Evolutionary conservation across 2,113 vertebrate genomes (phyloP), one percentile per base, ranked within the genome.

Genomic region (Bubo blakistoni): DNA sequence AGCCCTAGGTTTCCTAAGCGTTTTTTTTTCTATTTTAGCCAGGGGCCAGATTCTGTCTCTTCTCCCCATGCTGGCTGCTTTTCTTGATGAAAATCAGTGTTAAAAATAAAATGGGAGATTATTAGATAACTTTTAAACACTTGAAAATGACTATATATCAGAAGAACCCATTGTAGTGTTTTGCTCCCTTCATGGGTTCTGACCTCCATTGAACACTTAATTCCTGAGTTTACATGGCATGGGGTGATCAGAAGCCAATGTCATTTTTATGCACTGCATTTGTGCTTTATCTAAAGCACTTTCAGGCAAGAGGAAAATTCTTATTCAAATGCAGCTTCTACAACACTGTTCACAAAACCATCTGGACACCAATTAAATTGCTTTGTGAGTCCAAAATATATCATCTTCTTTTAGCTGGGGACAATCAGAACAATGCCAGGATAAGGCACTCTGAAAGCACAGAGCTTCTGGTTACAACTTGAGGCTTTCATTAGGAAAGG

Each of bases 301-400:
- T 90, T 32, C 74, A 76, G 83, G 62, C 63, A 52, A 71, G 57
- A 94, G 42, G 65, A 88, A 92, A 85, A 69, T 6, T 9, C 34
- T 78, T 87, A 90, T 93, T 92, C 46, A 71, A 78, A 92, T 70
- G 40, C 51, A 90, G 29, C 32, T 34, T 61, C 32, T 86, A 26
- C 52, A 80, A 32, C 1, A 5, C 15, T 66, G 55, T 29, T 81
- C 88, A 54, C 27, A 89, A 91, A 94, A 30, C 77, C 79, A 81
- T 88, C 79, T 82, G 88, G 81, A 58, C 52, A 59, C 51, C 74
- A 97, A 88, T 87, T 85, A 92, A 94, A 82, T 74, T 58, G 51
- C 69, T 71, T 16, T 38, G 18, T 34, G 14, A 62, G 51, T 76
- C 74, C 57, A 62, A 82, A 57, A 54, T 47, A 18, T n/a, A 90